Evolutionary conservation across 2,888 invertebrate species (phyloP).

Genomic region (Eristalinus aeneus): DNA sequence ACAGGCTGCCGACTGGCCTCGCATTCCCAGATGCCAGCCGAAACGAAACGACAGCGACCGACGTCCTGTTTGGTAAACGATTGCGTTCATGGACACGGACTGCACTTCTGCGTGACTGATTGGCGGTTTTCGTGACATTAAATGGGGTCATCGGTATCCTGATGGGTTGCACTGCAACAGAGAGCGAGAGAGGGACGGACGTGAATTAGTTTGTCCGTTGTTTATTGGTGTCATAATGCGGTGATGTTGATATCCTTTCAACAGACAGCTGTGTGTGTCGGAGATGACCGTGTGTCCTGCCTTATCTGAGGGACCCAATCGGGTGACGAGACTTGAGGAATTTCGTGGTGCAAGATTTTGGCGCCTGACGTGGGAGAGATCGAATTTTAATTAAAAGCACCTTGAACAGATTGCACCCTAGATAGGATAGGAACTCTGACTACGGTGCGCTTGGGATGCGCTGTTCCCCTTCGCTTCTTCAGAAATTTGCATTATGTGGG

Average conservation of each 20-base stretch:
- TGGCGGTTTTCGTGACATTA: constrained; percentile 70
- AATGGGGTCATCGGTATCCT: constrained; percentile 65
- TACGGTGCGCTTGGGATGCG: background rate
- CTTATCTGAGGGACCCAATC: constrained; percentile 54
- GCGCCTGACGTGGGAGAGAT: constrained; percentile 44
- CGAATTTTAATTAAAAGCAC: constrained; percentile 61
- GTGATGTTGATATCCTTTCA: constrained; percentile 49
- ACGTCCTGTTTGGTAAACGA: constrained; percentile 29
- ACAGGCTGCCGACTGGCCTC: constrained; percentile 19
- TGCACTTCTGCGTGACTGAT: constrained; percentile 69
- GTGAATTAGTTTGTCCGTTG: constrained; percentile 34
- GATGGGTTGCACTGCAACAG: constrained; percentile 9
- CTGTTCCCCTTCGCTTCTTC: background rate
- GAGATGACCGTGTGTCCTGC: constrained; percentile 6
- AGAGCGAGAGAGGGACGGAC: background rate
- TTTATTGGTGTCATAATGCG: constrained; percentile 47
- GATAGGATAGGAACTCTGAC: constrained; percentile 16
- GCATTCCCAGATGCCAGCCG: constrained; percentile 58
- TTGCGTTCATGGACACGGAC: constrained; percentile 2
- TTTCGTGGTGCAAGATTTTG: constrained; percentile 64
- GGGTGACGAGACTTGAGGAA: constrained; percentile 52
- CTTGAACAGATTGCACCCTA: constrained; percentile 31
- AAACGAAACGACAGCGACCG: constrained; percentile 59
- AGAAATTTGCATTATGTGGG: constrained; percentile 5
- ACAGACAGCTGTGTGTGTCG: constrained; percentile 43